Evolutionary conservation across 2,888 invertebrate species (phyloP).

Genomic region (Lysandra coridon): DNA sequence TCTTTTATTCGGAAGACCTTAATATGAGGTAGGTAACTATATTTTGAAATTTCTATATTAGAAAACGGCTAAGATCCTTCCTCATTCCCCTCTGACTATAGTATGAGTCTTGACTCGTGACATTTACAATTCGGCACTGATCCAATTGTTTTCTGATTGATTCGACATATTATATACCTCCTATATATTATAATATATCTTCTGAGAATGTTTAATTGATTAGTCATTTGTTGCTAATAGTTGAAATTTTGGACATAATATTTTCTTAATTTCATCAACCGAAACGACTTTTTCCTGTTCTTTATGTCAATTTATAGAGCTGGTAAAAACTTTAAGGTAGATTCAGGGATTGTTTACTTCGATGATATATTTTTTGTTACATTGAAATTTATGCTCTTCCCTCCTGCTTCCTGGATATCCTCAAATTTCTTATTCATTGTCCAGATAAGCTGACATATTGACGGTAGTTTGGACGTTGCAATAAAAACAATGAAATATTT

Average conservation of each 20-base stretch:
- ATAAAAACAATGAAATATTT: conserved; percentile 33
- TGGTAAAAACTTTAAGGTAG: not conserved
- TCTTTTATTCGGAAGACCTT: too few species aligned
- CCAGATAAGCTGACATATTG: conserved; percentile 11
- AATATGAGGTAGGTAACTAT: too few species aligned
- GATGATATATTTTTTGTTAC: not conserved
- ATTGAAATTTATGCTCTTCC: not conserved
- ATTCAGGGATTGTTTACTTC: not conserved
- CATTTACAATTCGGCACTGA: conserved; percentile 9
- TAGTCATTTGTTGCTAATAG: not conserved
- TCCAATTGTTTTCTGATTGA: conserved; percentile 7
- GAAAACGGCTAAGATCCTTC: not conserved
- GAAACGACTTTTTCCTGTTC: not conserved
- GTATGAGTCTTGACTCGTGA: not conserved
- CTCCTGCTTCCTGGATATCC: conserved; percentile 2
- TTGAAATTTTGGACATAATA: not conserved
- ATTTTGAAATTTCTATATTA: not conserved
- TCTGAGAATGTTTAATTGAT: not conserved
- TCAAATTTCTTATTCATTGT: conserved; percentile 14
- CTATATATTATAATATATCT: not conserved
- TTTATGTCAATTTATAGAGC: not conserved
- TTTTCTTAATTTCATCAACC: not conserved
- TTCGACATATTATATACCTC: not conserved
- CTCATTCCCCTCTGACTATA: not conserved
- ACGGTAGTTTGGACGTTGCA: conserved; percentile 11